A percentile compares a stretch with the other conserved stretches of the same genome.
These are phyloP conservation scores for Nycticorax nycticorax DNA, from an alignment of 2,113 vertebrate genomes.

Conservation along the genomic window DNA sequence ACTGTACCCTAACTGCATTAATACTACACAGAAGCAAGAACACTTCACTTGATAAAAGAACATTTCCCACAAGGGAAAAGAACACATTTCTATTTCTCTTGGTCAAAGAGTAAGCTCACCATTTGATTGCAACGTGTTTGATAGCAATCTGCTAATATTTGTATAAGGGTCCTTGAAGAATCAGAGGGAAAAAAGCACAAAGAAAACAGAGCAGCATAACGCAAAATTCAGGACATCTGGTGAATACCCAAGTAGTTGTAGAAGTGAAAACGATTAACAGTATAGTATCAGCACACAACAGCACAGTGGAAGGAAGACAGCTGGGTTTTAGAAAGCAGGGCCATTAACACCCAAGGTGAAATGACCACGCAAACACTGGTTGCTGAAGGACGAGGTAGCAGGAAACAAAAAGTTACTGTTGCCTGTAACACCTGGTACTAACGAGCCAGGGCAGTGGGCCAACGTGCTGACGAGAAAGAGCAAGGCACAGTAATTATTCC, in stretches of 20 bases:
- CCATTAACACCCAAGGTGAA: constrained; percentile 5
- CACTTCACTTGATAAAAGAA: background rate
- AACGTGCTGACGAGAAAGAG: constrained; percentile 10
- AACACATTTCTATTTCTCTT: background rate
- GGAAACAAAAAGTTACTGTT: background rate
- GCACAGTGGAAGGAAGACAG: background rate
- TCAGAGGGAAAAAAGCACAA: background rate
- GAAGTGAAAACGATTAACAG: constrained; percentile 30
- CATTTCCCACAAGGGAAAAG: background rate
- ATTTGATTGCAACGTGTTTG: background rate
- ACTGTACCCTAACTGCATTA: background rate
- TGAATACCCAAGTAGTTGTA: constrained; percentile 6
- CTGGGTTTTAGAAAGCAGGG: background rate
- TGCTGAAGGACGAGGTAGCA: constrained; percentile 1
- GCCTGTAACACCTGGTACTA: background rate
- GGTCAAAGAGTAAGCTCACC: background rate
- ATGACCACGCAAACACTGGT: background rate
- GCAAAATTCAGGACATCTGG: background rate
- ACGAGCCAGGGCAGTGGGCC: constrained; percentile 6
- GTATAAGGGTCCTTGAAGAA: constrained; percentile 6
- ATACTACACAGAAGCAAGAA: background rate
- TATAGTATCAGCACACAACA: background rate
- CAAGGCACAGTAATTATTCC: background rate
- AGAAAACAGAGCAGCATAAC: background rate
- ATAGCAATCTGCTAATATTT: background rate